Percentiles rank a stretch among this genome's conserved stretches.
These are phyloP conservation scores for Hydropsyche tenuis DNA, from an alignment of 1,140 invertebrate genomes.

Conservation along the genomic window DNA sequence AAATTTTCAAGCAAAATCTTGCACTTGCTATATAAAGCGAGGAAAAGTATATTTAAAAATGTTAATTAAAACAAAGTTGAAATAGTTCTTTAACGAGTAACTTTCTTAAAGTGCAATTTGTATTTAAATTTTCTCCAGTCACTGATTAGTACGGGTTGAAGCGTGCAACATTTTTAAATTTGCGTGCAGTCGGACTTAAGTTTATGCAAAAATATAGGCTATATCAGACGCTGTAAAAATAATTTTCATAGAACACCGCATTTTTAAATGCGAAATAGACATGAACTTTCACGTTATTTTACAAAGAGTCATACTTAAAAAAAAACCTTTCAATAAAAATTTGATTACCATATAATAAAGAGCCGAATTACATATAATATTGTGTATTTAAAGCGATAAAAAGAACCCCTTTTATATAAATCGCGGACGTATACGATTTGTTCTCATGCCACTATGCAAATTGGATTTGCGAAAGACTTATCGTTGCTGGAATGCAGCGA, in stretches of 20 bases:
- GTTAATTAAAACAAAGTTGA: too few relatives aligned
- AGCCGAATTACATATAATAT: too few relatives aligned
- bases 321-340: not conserved
- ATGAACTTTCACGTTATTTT: too few relatives aligned
- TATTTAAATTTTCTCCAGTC: conserved; percentile 31
- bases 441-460: conserved; percentile 31
- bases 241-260: too few relatives aligned
- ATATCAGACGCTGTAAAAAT: too few relatives aligned
- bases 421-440: conserved; percentile 13
- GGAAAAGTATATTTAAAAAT: too few relatives aligned
- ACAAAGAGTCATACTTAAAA: not conserved
- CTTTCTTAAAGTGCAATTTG: conserved; percentile 31
- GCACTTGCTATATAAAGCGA: too few relatives aligned
- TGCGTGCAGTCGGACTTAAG: not conserved
- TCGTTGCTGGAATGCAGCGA: not conserved
- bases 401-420: too few relatives aligned
- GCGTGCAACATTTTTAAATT: not conserved
- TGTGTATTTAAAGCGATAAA: not conserved
- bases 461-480: conserved; percentile 35
- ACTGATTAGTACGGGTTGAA: conserved; percentile 14
- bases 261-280: too few relatives aligned
- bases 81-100: not conserved
- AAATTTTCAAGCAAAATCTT: not conserved
- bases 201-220: not conserved
- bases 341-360: too few relatives aligned